These are phyloP conservation scores for Lytechinus pictus DNA, from an alignment of 35 echinoderm and acorn worm species.

Conservation along the genomic window DNA sequence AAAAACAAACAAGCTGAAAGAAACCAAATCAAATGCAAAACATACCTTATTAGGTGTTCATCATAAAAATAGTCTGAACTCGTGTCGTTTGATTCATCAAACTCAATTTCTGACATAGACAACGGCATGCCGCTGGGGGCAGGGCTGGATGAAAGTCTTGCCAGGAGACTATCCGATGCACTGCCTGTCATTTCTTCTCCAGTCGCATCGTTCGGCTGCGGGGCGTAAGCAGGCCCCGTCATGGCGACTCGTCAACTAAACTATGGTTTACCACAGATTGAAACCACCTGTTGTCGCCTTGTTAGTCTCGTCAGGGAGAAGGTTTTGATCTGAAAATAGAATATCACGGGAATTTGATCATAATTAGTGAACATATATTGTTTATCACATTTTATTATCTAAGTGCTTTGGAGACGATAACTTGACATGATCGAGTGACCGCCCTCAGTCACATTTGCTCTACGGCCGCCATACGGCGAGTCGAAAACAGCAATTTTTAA, in stretches of 20 bases:
- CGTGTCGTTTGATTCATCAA: background rate
- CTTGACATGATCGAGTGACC: too few species aligned
- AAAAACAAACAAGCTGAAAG: background rate
- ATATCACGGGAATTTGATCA: too few species aligned
- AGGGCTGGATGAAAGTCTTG: conserved; percentile 14
- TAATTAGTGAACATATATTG: too few species aligned
- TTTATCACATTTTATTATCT: background rate
- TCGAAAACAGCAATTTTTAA: too few species aligned
- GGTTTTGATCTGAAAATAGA: background rate
- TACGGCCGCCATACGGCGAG: too few species aligned
- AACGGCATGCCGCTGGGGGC: background rate
- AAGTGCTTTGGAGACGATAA: too few species aligned
- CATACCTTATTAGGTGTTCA: background rate
- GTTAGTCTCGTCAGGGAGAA: background rate
- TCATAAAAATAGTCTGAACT: background rate
- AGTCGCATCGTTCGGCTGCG: background rate
- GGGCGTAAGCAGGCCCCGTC: background rate
- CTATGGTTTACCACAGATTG: background rate
- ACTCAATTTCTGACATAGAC: background rate
- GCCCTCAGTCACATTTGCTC: too few species aligned
- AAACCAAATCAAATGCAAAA: background rate
- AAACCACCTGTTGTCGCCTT: background rate
- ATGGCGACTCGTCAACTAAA: background rate
- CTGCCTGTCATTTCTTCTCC: background rate
- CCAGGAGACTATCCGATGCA: background rate